Percentiles rank a stretch among this genome's conserved stretches.
Evolutionary conservation across 2,797 vertebrate species (phyloP).

Genomic region (Megaceryle alcyon): DNA sequence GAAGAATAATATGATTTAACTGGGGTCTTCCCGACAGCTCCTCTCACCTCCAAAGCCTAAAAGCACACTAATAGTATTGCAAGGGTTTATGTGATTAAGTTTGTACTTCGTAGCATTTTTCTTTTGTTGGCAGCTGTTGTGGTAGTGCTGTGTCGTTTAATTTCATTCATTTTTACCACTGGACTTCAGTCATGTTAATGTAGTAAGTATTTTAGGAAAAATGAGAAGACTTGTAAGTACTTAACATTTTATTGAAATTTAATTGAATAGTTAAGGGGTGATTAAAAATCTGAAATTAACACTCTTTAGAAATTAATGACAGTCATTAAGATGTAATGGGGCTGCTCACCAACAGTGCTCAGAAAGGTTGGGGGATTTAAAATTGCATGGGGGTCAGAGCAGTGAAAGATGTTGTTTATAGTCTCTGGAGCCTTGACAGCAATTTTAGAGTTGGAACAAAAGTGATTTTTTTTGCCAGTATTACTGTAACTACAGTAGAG

Average conservation of each 20-base stretch:
- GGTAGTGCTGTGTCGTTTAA: conserved; percentile 72
- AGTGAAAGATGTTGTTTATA: conserved; percentile 86
- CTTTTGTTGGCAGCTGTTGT: conserved; percentile 68
- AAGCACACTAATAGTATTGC: background rate
- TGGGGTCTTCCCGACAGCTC: background rate
- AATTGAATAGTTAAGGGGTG: conserved; percentile 91
- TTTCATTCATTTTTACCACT: conserved; percentile 80
- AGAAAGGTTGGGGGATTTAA: conserved; percentile 90
- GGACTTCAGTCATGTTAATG: conserved; percentile 83
- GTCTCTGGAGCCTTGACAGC: conserved; percentile 82
- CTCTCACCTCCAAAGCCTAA: background rate
- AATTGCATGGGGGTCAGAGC: conserved; percentile 87
- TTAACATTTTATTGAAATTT: conserved; percentile 92
- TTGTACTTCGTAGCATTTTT: conserved; percentile 40
- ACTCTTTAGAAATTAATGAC: conserved; percentile 91
- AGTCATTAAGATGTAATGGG: conserved; percentile 96
- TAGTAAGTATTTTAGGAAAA: conserved; percentile 87
- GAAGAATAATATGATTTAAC: background rate
- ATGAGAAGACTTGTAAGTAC: conserved; percentile 87
- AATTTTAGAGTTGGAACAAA: conserved; percentile 82
- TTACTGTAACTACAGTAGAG: conserved; percentile 75
- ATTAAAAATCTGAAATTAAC: conserved; percentile 92
- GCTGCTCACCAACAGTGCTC: conserved; percentile 86
- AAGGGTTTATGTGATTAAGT: conserved; percentile 23
- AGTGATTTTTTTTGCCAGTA: conserved; percentile 75